Conservation (phyloP, 2,797 vertebrate species). For the Sebastes taczanowskii region DNA sequence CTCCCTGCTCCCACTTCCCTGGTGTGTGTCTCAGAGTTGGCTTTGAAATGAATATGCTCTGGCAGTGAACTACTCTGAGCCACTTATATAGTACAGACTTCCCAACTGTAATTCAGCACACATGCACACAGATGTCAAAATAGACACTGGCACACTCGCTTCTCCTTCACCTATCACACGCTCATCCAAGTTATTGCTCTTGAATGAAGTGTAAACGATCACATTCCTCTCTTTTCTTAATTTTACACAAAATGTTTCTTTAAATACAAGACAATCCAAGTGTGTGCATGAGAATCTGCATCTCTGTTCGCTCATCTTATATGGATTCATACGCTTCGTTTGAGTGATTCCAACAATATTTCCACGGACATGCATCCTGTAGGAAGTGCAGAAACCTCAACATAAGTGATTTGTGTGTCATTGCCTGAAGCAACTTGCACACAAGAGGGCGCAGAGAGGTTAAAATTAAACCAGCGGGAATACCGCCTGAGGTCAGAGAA, state of each 20-base stretch:
- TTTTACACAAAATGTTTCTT: neutral
- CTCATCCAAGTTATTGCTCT: slow-evolving; percentile 4
- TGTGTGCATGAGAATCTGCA: neutral
- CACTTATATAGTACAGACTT: slow-evolving; percentile 73
- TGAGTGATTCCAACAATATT: slow-evolving; percentile 35
- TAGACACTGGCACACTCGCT: slow-evolving; percentile 19
- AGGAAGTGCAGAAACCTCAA: slow-evolving; percentile 33
- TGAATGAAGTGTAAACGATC: slow-evolving; percentile 22
- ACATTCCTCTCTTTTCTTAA: slow-evolving; percentile 15
- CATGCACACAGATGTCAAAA: slow-evolving; percentile 41
- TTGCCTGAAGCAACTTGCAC: slow-evolving; percentile 58
- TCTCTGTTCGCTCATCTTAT: slow-evolving; percentile 18
- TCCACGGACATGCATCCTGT: slow-evolving; percentile 17
- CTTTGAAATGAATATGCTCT: slow-evolving; percentile 81
- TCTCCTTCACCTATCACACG: slow-evolving; percentile 37
- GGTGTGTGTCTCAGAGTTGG: slow-evolving; percentile 77
- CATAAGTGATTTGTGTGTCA: slow-evolving; percentile 56
- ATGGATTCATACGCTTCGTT: slow-evolving; percentile 18
- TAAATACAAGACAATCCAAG: neutral
- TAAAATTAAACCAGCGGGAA: slow-evolving; percentile 71
- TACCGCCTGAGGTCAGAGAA: slow-evolving; percentile 48
- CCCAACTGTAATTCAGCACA: slow-evolving; percentile 70
- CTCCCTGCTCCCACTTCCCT: slow-evolving; percentile 76
- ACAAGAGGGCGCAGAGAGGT: slow-evolving; percentile 53
- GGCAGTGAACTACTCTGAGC: slow-evolving; percentile 77